Conservation (phyloP, 2,797 vertebrate species). For the Hirundo rustica region DNA sequence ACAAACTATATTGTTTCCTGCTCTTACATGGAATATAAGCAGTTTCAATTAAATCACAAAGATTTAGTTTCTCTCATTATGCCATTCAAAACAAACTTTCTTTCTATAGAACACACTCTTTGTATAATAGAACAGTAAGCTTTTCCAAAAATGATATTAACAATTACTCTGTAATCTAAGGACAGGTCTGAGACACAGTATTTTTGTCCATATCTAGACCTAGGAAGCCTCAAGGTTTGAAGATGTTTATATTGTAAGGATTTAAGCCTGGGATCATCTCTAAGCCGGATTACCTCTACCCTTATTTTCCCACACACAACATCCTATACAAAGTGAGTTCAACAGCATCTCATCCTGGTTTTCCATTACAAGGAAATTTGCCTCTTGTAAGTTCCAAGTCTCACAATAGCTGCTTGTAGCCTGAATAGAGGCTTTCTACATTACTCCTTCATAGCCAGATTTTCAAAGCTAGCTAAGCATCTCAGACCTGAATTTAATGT, state of each 20-base stretch:
- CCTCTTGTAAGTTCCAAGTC: background rate
- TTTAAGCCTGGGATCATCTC: background rate
- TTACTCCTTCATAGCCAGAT: background rate
- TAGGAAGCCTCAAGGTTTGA: background rate
- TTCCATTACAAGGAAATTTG: slow-evolving; percentile 30
- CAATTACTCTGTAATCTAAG: background rate
- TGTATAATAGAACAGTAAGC: background rate
- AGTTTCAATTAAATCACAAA: background rate
- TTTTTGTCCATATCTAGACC: background rate
- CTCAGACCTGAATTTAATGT: background rate
- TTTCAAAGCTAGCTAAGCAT: background rate
- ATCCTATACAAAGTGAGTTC: background rate
- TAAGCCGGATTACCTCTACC: background rate
- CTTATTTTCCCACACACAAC: background rate
- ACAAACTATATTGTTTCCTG: slow-evolving; percentile 24
- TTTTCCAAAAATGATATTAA: slow-evolving; percentile 21
- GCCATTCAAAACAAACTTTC: slow-evolving; percentile 46
- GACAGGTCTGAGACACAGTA: background rate
- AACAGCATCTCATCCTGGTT: slow-evolving; percentile 24
- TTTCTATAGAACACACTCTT: slow-evolving; percentile 17
- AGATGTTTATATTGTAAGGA: background rate
- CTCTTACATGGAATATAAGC: background rate
- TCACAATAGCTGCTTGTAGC: slow-evolving; percentile 5
- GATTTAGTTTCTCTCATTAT: slow-evolving; percentile 21
- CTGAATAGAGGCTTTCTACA: background rate